These are phyloP conservation scores for Chesias legatella DNA, from an alignment of 2,888 invertebrate genomes.

Conservation along the genomic window DNA sequence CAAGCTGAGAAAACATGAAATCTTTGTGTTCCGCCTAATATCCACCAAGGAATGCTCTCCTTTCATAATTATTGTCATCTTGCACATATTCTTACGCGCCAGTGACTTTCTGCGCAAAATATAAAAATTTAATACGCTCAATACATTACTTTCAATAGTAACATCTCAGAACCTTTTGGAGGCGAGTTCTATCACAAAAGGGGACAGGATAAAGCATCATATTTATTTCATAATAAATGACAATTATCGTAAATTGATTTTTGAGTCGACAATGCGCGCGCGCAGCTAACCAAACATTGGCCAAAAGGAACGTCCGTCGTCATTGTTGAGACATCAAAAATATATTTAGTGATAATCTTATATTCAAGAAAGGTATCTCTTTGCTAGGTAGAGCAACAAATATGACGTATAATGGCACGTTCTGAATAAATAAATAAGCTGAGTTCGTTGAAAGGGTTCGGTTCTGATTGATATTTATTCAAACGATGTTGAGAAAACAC, in stretches of 20 bases:
- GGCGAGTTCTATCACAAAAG: slow-evolving; percentile 52
- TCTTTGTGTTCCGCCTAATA: slow-evolving; percentile 69
- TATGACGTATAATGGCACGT: slow-evolving; percentile 51
- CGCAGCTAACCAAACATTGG: slow-evolving; percentile 86
- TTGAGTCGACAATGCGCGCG: slow-evolving; percentile 62
- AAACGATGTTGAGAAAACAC: slow-evolving; percentile 4
- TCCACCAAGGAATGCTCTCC: slow-evolving; percentile 51
- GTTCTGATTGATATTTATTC: slow-evolving; percentile 1
- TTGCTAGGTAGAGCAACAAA: slow-evolving; percentile 60
- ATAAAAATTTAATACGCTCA: slow-evolving; percentile 65
- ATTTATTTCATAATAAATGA: slow-evolving; percentile 81
- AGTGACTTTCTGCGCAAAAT: slow-evolving; percentile 64
- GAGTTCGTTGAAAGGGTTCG: slow-evolving; percentile 15
- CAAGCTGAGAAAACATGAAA: slow-evolving; percentile 71
- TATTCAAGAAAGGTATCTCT: slow-evolving; percentile 55
- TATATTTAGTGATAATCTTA: slow-evolving; percentile 42
- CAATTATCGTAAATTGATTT: slow-evolving; percentile 80
- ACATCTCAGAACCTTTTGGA: slow-evolving; percentile 48
- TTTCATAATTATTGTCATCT: slow-evolving; percentile 73
- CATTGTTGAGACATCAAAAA: slow-evolving; percentile 61
- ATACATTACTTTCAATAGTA: slow-evolving; percentile 52
- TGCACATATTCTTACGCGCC: slow-evolving; percentile 47
- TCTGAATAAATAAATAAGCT: slow-evolving; percentile 37
- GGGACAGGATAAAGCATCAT: slow-evolving; percentile 67
- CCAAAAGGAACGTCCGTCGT: slow-evolving; percentile 76